A percentile compares a stretch with the other conserved stretches of the same genome.
phyloP scores from a whole-genome alignment of 2,888 invertebrate species.

The Tetrapedia diversipes region DNA sequence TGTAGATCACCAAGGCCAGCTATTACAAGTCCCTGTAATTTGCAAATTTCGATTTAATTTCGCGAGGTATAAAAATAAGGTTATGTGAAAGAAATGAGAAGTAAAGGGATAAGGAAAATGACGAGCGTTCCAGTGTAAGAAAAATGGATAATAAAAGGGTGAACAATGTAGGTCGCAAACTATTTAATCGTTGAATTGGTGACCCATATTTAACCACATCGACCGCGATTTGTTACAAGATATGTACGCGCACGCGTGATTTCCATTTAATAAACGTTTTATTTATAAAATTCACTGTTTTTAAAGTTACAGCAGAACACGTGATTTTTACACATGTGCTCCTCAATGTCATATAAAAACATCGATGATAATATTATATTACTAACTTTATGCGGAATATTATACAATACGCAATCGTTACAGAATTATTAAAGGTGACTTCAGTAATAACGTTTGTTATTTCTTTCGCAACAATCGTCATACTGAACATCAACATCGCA shows the following conservation, averaged over 20 bases:
- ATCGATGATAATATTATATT: neutral
- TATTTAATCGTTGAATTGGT: conserved; percentile 24
- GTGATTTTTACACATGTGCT: neutral
- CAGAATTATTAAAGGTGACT: conserved; percentile 15
- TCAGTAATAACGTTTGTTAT: conserved; percentile 10
- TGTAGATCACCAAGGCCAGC: conserved; percentile 95
- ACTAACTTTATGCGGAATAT: conserved; percentile 10
- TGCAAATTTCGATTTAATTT: conserved; percentile 6
- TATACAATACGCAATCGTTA: neutral
- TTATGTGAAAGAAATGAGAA: neutral
- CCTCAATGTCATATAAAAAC: neutral
- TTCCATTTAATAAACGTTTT: neutral
- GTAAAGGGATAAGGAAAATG: neutral
- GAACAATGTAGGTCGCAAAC: conserved; percentile 8
- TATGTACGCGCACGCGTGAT: conserved; percentile 12
- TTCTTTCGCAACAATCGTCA: conserved; percentile 26
- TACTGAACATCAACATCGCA: conserved; percentile 15
- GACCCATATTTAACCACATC: conserved; percentile 49
- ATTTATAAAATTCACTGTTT: neutral
- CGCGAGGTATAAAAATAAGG: neutral
- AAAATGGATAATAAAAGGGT: neutral
- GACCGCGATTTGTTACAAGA: conserved; percentile 13
- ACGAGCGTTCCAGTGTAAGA: neutral
- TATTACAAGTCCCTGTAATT: conserved; percentile 89
- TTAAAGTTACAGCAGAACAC: neutral